These are phyloP conservation scores for Archips xylosteana DNA, from an alignment of 2,888 invertebrate species.

Conservation along the genomic window DNA sequence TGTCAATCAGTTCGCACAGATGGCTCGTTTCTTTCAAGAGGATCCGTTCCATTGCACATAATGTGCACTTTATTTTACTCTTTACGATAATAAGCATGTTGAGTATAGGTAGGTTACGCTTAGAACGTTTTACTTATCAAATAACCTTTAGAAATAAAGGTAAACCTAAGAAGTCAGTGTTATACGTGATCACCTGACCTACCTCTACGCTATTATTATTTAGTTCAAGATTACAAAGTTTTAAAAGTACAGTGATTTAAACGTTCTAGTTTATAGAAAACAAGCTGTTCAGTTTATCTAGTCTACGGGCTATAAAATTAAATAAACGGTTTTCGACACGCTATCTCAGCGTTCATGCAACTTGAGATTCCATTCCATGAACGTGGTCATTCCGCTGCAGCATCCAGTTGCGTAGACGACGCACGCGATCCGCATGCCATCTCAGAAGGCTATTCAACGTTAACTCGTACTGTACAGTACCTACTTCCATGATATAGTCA, in stretches of 20 bases:
- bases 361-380: constrained; percentile 53
- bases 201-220: not conserved
- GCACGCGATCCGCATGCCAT: constrained; percentile 62
- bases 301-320: constrained; percentile 24
- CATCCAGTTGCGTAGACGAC: constrained; percentile 46
- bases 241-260: not conserved
- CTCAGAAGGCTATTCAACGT: constrained; percentile 51
- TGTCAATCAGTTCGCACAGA: constrained; percentile 70
- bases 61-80: constrained; percentile 32
- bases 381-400: constrained; percentile 49
- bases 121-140: too few relatives aligned
- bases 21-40: constrained; percentile 66
- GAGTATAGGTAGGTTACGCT: not conserved
- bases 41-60: constrained; percentile 53
- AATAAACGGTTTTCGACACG: constrained; percentile 28
- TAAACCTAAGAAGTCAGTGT: not conserved
- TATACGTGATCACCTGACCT: constrained; percentile 4
- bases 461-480: constrained; percentile 27
- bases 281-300: constrained; percentile 25
- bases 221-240: not conserved
- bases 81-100: not conserved
- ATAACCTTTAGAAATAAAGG: too few relatives aligned
- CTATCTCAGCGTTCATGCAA: constrained; percentile 23
- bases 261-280: constrained; percentile 18
- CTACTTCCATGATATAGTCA: not conserved